phyloP scores from a whole-genome alignment of 2,888 invertebrate genomes.

The Drosophila algonquin region DNA sequence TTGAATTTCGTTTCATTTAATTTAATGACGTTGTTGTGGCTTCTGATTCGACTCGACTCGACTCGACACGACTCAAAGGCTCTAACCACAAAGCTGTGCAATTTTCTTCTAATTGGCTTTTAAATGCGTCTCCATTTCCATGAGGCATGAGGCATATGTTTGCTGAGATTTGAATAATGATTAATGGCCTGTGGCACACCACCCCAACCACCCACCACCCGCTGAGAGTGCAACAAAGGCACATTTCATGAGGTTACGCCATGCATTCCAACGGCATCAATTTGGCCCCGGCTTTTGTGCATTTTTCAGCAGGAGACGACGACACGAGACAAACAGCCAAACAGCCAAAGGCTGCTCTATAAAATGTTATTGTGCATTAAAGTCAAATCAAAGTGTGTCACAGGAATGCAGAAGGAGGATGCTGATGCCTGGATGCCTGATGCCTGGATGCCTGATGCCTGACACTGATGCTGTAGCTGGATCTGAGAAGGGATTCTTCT shows the following conservation, averaged over 20 bases:
- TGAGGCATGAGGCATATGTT: conserved; percentile 11
- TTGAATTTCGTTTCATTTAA: conserved; percentile 10
- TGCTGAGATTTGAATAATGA: conserved; percentile 49
- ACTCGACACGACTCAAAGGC: conserved; percentile 35
- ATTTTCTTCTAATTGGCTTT: conserved; percentile 57
- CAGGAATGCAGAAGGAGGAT: conserved; percentile 17
- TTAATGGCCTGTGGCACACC: conserved; percentile 36
- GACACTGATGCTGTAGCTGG: not conserved
- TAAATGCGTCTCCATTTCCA: conserved; percentile 35
- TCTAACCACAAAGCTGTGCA: conserved; percentile 47
- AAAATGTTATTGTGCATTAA: conserved; percentile 74
- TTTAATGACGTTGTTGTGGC: conserved; percentile 50
- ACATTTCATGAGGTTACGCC: conserved; percentile 44
- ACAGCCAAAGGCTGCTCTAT: conserved; percentile 13
- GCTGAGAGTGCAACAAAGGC: not conserved
- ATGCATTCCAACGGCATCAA: conserved; percentile 59
- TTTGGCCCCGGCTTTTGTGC: conserved; percentile 58
- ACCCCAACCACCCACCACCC: not conserved
- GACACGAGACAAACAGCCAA: conserved; percentile 41
- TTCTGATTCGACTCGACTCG: conserved; percentile 39
- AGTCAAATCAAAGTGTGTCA: conserved; percentile 75
- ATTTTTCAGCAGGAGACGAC: conserved; percentile 39
- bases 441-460: not conserved
- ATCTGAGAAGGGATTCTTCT: conserved; percentile 4
- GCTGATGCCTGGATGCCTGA: not conserved